Percentiles rank a stretch among this genome's conserved stretches.
Evolutionary conservation across 1,140 invertebrate species (phyloP).

Genomic region (Tachypleus tridentatus): DNA sequence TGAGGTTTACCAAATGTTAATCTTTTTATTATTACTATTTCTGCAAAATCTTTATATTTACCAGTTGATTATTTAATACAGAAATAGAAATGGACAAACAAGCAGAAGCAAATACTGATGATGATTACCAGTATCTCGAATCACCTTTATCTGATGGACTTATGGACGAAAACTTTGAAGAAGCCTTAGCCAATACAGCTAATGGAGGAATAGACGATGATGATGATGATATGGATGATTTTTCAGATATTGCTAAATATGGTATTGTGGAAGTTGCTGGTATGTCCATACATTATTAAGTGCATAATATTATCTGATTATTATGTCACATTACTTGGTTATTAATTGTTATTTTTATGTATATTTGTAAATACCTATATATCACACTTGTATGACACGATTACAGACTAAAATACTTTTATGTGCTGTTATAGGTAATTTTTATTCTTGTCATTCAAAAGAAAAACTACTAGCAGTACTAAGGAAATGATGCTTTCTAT

Average conservation of each 20-base stretch:
- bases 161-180: constrained; percentile 87
- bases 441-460: no score
- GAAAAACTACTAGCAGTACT: no score
- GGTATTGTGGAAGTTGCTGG: constrained; percentile 83
- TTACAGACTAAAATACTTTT: no score
- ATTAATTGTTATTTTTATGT: no score
- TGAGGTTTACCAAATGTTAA: no score
- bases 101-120: constrained; percentile 38
- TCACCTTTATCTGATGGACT: constrained; percentile 72
- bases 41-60: neutral
- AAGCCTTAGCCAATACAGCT: constrained; percentile 59
- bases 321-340: no score
- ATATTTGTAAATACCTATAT: no score
- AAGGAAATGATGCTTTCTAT: no score
- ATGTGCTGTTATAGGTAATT: no score
- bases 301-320: no score
- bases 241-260: constrained; percentile 61
- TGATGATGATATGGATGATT: constrained; percentile 41
- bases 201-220: neutral
- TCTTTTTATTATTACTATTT: no score
- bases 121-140: constrained; percentile 42
- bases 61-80: constrained; percentile 3
- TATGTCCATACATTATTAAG: constrained; percentile 6
- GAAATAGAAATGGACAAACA: constrained; percentile 42
- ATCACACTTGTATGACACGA: no score